These are phyloP conservation scores for Cephonodes hylas DNA, from an alignment of 2,888 invertebrate genomes.

Conservation along the genomic window DNA sequence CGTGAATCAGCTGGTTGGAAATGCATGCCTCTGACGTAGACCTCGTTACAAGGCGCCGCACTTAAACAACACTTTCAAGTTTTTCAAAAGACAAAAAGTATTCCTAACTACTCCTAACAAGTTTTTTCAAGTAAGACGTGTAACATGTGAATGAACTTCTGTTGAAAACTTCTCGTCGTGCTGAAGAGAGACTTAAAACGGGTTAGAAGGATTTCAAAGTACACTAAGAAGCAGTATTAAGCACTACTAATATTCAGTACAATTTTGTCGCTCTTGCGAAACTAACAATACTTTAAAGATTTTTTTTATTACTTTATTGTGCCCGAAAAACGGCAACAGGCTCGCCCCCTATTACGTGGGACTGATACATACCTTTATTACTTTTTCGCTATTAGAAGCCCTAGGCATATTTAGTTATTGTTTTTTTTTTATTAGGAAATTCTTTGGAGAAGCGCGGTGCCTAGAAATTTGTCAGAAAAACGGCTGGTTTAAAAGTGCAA, in stretches of 20 bases:
- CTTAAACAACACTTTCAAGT: neutral
- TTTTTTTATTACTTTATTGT: too few species aligned
- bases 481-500: too few species aligned
- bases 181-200: neutral
- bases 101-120: neutral
- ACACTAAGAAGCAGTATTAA: neutral
- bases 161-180: neutral
- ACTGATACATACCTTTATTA: too few species aligned
- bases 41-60: constrained; percentile 19
- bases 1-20: constrained; percentile 62
- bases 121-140: neutral
- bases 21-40: constrained; percentile 34
- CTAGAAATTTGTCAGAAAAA: too few species aligned
- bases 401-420: too few species aligned
- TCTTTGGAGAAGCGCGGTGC: too few species aligned
- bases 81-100: neutral
- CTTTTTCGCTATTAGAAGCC: too few species aligned
- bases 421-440: too few species aligned
- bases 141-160: neutral
- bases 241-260: neutral
- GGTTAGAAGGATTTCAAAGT: neutral
- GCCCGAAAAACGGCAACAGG: too few species aligned
- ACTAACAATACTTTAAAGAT: too few species aligned
- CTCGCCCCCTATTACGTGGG: too few species aligned
- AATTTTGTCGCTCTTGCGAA: neutral